Conservation (phyloP, 2,113 vertebrate genomes). For the Acanthisitta chloris region DNA sequence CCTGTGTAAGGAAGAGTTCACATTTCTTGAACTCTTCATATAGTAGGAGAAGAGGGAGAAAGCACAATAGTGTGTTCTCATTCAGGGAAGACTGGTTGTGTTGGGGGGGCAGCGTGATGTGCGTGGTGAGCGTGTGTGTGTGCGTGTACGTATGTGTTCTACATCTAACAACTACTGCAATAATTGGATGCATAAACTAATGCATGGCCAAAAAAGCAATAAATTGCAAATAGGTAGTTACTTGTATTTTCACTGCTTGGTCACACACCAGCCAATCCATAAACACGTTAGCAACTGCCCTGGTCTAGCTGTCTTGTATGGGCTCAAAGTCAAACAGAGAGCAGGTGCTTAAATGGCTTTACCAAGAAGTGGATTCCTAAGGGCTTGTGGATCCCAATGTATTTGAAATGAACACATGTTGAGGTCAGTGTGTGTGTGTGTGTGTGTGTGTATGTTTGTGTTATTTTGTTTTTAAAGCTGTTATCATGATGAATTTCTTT, state of each 20-base stretch:
- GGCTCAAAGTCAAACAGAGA: neutral
- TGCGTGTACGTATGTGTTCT: neutral
- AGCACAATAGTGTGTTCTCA: neutral
- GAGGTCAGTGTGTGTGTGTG: neutral
- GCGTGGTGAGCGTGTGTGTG: too few species aligned
- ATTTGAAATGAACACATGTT: neutral
- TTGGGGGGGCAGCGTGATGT: too few species aligned
- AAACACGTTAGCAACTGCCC: neutral
- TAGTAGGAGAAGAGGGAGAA: neutral
- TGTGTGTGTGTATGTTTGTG: neutral
- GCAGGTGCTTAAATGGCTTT: neutral
- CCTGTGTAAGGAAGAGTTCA: neutral
- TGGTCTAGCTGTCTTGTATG: neutral
- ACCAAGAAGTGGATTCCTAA: neutral
- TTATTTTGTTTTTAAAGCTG: neutral
- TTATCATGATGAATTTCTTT: neutral
- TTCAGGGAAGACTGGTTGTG: neutral
- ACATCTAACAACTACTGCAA: neutral
- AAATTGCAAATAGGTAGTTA: neutral
- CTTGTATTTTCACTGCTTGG: neutral
- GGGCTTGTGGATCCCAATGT: neutral
- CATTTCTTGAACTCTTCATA: neutral
- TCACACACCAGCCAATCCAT: accelerated
- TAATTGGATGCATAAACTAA: slow-evolving; percentile 1
- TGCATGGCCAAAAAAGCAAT: neutral